Percentiles rank a stretch among this genome's conserved stretches.
phyloP scores from a whole-genome alignment of 2,113 vertebrate genomes.

The Oceanodroma tethys region DNA sequence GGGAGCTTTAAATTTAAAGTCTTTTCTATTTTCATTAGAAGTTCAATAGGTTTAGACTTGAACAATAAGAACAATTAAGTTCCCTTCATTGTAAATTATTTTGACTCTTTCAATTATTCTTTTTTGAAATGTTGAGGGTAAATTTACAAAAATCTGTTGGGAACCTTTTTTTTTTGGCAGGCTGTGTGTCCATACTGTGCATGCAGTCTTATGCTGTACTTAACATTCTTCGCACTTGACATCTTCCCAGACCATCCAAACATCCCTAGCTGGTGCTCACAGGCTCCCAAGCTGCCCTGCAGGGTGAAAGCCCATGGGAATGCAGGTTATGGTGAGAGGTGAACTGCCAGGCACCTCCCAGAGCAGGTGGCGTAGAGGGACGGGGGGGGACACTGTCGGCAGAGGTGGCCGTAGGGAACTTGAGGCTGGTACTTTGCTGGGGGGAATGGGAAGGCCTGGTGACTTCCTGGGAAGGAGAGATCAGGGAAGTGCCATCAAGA shows the following conservation, averaged over 20 bases:
- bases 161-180: not conserved
- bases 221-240: conserved; percentile 15
- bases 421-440: not conserved
- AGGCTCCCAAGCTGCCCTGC: not conserved
- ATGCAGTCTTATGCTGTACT: not conserved
- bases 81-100: not conserved
- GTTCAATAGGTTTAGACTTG: not conserved
- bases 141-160: not conserved
- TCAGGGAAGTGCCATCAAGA: not conserved
- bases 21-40: conserved; percentile 22
- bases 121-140: not conserved
- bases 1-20: conserved; percentile 1
- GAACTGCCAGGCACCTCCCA: not conserved
- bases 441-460: not conserved
- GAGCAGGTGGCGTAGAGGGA: not conserved
- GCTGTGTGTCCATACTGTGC: not conserved
- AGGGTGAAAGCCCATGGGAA: not conserved
- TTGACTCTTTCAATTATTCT: not conserved
- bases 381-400: not conserved
- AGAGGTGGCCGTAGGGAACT: not conserved
- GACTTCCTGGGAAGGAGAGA: not conserved
- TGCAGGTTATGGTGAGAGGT: not conserved
- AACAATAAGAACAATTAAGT: not conserved
- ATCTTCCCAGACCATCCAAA: not conserved
- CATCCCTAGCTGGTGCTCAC: not conserved